Conservation (phyloP, 2,113 vertebrate species). For the Cygnus buccinator region DNA sequence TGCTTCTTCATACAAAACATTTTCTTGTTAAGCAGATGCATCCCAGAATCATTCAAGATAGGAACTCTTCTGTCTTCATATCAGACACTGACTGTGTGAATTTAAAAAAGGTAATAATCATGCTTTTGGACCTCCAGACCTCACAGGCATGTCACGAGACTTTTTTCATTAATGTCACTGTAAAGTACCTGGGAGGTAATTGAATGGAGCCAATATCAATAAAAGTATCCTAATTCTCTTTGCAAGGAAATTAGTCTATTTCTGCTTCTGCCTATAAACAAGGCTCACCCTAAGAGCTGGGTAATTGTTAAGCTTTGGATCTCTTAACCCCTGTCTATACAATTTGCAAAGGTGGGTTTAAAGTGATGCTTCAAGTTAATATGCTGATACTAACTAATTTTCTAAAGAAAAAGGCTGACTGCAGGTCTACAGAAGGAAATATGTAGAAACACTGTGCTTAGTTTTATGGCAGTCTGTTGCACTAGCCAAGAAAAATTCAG, state of each 20-base stretch:
- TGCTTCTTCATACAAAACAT: not conserved
- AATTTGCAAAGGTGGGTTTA: conserved; percentile 1
- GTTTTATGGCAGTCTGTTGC: not conserved
- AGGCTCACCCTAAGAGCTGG: not conserved
- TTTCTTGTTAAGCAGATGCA: not conserved
- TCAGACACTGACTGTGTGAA: not conserved
- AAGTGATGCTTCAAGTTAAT: not conserved
- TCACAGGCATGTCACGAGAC: not conserved
- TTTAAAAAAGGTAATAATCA: not conserved
- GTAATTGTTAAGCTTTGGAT: not conserved
- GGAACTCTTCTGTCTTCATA: not conserved
- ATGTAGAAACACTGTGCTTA: not conserved
- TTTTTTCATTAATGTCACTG: not conserved
- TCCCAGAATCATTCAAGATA: not conserved
- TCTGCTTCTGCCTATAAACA: not conserved
- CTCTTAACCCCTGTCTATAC: not conserved
- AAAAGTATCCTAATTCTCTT: not conserved
- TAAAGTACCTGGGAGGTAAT: not conserved
- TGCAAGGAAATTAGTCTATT: not conserved
- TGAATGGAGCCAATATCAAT: not conserved
- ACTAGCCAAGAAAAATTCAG: not conserved
- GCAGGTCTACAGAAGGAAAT: conserved; percentile 9
- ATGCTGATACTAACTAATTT: conserved; percentile 16
- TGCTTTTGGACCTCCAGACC: not conserved
- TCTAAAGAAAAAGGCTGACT: conserved; percentile 19